A percentile compares a stretch with the other conserved stretches of the same genome.
Conservation (phyloP, 2,888 invertebrate genomes). For the Ferdinandea cuprea region DNA sequence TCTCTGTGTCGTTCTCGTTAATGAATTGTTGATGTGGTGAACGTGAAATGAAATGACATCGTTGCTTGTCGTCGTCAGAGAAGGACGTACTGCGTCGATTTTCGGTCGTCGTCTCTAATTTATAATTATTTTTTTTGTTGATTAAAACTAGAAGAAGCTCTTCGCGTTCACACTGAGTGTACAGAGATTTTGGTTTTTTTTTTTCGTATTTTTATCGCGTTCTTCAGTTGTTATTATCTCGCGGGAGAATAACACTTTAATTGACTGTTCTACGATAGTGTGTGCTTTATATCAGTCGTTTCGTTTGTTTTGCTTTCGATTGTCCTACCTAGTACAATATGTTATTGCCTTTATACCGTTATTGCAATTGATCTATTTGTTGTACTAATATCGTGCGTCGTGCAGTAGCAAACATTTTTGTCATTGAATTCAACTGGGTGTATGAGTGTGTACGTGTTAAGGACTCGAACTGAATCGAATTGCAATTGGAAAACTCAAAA, state of each 20-base stretch:
- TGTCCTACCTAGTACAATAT: constrained; percentile 58
- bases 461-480: constrained; percentile 5
- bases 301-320: constrained; percentile 15
- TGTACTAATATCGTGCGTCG: constrained; percentile 51
- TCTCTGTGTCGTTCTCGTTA: constrained; percentile 13
- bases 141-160: constrained; percentile 64
- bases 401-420: constrained; percentile 31
- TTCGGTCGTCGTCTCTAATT: constrained; percentile 70
- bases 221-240: constrained; percentile 60
- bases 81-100: constrained; percentile 72
- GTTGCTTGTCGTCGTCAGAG: constrained; percentile 71
- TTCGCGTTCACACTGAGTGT: constrained; percentile 24
- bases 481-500: no score
- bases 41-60: constrained; percentile 57
- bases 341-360: constrained; percentile 34
- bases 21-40: not conserved
- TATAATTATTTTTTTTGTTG: constrained; percentile 68
- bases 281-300: constrained; percentile 36
- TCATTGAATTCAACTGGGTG: constrained; percentile 25
- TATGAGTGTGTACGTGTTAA: constrained; percentile 6
- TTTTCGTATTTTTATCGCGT: no score
- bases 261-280: constrained; percentile 48
- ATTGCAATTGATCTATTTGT: constrained; percentile 12
- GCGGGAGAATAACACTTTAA: constrained; percentile 53
- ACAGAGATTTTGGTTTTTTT: constrained; percentile 50